Evolutionary conservation across 2,113 vertebrate genomes (phyloP).

Genomic region (Sylvilagus bachmani): DNA sequence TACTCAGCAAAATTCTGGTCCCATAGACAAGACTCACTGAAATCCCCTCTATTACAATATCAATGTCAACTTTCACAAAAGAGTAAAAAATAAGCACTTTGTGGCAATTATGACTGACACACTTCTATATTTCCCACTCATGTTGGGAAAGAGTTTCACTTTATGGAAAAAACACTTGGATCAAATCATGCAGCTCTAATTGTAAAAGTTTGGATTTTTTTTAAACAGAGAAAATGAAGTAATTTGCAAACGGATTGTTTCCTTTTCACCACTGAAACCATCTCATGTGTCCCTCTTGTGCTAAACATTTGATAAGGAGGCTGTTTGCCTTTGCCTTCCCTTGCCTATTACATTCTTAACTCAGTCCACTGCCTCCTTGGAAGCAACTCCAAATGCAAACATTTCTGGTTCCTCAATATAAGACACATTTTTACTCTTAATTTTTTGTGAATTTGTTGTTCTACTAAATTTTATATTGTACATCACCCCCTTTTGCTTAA

Average conservation of each 20-base stretch:
- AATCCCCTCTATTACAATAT: background rate
- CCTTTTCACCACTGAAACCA: background rate
- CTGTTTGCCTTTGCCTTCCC: background rate
- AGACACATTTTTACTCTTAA: background rate
- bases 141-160: background rate
- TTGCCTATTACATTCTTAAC: background rate
- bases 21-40: background rate
- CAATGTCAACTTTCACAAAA: conserved; percentile 33
- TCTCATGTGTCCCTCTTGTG: background rate
- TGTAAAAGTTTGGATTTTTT: background rate
- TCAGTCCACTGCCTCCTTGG: background rate
- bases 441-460: background rate
- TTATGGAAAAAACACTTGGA: background rate
- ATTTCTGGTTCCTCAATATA: background rate
- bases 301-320: background rate
- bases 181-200: background rate
- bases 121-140: background rate
- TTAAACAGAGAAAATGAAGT: background rate
- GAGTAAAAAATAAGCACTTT: background rate
- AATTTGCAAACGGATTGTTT: background rate
- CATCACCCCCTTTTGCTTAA: background rate
- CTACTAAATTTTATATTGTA: background rate
- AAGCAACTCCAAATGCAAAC: background rate
- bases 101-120: background rate
- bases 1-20: background rate